These are phyloP conservation scores for Vanessa tameamea DNA, from an alignment of 1,140 invertebrate genomes.

Conservation along the genomic window DNA sequence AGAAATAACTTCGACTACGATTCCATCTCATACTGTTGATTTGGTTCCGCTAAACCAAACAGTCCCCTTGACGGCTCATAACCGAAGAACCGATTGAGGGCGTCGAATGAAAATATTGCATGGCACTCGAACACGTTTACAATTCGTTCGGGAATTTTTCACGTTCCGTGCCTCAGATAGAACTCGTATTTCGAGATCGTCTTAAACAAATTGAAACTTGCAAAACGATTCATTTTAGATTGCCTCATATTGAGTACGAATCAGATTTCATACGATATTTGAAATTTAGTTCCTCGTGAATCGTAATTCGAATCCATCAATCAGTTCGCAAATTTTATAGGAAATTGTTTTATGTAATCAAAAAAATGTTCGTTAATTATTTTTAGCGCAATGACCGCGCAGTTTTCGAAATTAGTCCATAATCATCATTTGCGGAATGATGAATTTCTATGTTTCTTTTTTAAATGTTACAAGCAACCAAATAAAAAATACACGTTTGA, in stretches of 20 bases:
- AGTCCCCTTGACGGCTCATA: constrained; percentile 52
- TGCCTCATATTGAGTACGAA: constrained; percentile 13
- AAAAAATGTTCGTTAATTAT: no score
- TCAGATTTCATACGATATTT: constrained; percentile 7
- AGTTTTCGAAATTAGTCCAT: no score
- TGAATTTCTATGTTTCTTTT: no score
- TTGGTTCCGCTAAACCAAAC: constrained; percentile 60
- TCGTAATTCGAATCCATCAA: background rate
- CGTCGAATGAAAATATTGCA: constrained; percentile 56
- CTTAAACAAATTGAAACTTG: constrained; percentile 40
- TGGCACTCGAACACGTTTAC: constrained; percentile 54
- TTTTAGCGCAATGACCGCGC: no score
- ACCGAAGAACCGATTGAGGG: constrained; percentile 53
- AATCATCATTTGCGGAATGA: no score
- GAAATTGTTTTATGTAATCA: no score
- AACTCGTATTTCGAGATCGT: constrained; percentile 41
- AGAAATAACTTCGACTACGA: background rate
- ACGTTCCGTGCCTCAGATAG: constrained; percentile 44
- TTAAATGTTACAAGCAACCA: no score
- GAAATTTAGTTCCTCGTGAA: background rate
- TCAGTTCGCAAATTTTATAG: no score
- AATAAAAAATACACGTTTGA: no score
- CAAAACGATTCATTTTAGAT: constrained; percentile 27
- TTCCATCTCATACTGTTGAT: constrained; percentile 14
- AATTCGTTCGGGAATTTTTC: constrained; percentile 53